Percentiles rank a stretch among this genome's conserved stretches.
phyloP scores from a whole-genome alignment of 2,113 vertebrate species.

The Amazona guildingii region DNA sequence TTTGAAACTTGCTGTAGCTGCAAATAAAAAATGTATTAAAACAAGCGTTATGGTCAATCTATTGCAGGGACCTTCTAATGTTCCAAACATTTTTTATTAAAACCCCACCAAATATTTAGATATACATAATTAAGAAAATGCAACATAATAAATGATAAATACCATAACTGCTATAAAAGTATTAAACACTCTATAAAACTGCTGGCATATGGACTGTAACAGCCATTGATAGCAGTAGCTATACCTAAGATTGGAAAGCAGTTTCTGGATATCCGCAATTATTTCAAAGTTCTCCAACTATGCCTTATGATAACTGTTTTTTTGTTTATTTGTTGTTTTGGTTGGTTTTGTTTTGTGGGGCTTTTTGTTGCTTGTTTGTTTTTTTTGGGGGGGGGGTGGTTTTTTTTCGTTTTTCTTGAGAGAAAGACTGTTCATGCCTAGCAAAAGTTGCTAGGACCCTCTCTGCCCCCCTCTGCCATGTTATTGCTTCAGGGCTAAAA shows the following conservation, averaged over 20 bases:
- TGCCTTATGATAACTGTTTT: accelerated
- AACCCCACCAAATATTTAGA: not conserved
- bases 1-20: not conserved
- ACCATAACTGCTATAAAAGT: not conserved
- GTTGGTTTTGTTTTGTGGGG: too few species aligned
- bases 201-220: not conserved
- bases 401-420: not conserved
- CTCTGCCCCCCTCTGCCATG: not conserved
- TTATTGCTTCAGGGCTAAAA: constrained; percentile 21
- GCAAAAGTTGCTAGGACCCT: not conserved
- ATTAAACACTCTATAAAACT: not conserved
- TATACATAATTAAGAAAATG: not conserved
- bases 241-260: not conserved
- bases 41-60: not conserved
- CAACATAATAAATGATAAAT: not conserved
- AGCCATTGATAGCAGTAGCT: not conserved
- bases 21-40: not conserved
- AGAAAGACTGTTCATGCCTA: not conserved
- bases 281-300: not conserved
- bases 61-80: not conserved
- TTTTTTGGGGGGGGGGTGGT: too few species aligned
- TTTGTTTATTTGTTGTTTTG: not conserved
- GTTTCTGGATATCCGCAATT: not conserved
- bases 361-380: too few species aligned
- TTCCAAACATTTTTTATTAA: not conserved